Evolutionary conservation across 2,113 vertebrate genomes (phyloP).

Genomic region (Microtus ochrogaster): DNA sequence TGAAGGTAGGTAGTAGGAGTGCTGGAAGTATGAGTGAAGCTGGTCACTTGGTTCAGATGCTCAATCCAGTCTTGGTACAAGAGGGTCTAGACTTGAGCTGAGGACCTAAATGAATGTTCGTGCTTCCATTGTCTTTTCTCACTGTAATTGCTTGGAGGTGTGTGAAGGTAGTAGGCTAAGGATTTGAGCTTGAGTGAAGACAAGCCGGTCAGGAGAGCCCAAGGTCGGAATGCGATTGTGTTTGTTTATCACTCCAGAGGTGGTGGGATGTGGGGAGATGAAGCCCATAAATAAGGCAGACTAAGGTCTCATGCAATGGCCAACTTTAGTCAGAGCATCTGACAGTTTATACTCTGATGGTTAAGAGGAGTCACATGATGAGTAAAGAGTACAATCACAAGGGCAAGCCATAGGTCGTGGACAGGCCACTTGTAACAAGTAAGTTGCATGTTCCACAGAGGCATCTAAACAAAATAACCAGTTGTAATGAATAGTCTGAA

Average conservation of each 20-base stretch:
- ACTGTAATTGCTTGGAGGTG: not conserved
- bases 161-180: not conserved
- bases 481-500: not conserved
- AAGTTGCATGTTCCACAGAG: not conserved
- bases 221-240: not conserved
- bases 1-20: not conserved
- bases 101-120: not conserved
- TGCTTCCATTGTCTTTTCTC: no score
- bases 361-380: not conserved
- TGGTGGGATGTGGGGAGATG: not conserved
- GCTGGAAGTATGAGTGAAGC: rapidly evolving
- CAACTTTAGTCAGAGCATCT: not conserved
- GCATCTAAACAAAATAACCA: not conserved
- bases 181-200: not conserved
- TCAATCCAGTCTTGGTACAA: not conserved
- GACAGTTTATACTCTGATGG: not conserved
- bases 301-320: not conserved
- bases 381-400: not conserved
- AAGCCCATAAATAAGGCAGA: no score
- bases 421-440: not conserved
- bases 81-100: not conserved
- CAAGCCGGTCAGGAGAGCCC: not conserved
- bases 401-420: not conserved
- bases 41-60: not conserved
- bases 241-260: not conserved